Conservation (phyloP, 2,888 invertebrate genomes). For the Synanthedon vespiformis region DNA sequence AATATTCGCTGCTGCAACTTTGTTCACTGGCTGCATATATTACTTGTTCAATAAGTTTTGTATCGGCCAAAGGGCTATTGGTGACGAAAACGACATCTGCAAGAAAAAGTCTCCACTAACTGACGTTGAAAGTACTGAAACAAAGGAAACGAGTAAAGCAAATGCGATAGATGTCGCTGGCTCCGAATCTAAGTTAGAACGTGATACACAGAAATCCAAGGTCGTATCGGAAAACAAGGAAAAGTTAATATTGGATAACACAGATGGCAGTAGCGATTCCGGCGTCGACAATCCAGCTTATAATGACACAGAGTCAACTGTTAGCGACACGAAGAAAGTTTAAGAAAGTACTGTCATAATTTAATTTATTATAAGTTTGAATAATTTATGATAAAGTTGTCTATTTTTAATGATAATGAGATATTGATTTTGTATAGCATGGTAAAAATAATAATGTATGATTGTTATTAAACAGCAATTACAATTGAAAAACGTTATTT, state of each 20-base stretch:
- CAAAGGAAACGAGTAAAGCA: slow-evolving; percentile 26
- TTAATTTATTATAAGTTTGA: slow-evolving; percentile 16
- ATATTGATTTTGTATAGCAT: neutral
- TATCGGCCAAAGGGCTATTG: slow-evolving; percentile 66
- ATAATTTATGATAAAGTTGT: neutral
- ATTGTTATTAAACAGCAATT: no score
- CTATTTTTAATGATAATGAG: neutral
- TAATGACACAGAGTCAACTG: slow-evolving; percentile 35
- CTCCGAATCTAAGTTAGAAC: slow-evolving; percentile 9
- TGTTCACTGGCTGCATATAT: slow-evolving; percentile 76
- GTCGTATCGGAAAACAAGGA: slow-evolving; percentile 14
- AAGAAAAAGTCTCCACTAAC: slow-evolving; percentile 60
- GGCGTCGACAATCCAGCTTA: slow-evolving; percentile 60
- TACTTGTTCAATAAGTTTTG: slow-evolving; percentile 76
- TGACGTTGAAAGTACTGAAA: slow-evolving; percentile 44
- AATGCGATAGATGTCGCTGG: slow-evolving; percentile 34
- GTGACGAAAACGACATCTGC: slow-evolving; percentile 68
- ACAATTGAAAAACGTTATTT: no score
- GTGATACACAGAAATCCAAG: slow-evolving; percentile 14
- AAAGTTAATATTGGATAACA: slow-evolving; percentile 34
- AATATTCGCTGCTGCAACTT: slow-evolving; percentile 74
- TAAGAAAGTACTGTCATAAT: slow-evolving; percentile 13
- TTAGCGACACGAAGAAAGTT: slow-evolving; percentile 27
- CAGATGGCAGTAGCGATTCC: slow-evolving; percentile 60
- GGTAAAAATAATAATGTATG: no score